Conservation (phyloP, 2,888 invertebrate species). For the Lasioglossum marginatum region DNA sequence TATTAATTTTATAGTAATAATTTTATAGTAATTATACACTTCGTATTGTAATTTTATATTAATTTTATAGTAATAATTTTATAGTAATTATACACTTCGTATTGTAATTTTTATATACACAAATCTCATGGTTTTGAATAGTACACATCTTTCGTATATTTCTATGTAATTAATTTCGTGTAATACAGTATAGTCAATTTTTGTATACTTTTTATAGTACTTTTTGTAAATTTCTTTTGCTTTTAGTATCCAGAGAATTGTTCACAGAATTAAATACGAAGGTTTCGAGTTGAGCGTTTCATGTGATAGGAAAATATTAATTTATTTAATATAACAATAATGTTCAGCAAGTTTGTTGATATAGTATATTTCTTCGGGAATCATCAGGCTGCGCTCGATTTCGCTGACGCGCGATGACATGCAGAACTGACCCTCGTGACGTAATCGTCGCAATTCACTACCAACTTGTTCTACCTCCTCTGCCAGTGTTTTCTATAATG, state of each 20-base stretch:
- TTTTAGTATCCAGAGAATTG: not conserved
- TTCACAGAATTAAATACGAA: not conserved
- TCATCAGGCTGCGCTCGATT: constrained; percentile 29
- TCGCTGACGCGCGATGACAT: constrained; percentile 69
- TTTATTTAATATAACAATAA: not conserved
- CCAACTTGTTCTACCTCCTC: constrained; percentile 10
- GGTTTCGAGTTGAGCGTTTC: not conserved
- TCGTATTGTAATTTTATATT: not conserved
- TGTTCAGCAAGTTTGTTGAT: not conserved
- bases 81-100: not conserved
- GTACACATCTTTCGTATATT: not conserved
- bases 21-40: no score
- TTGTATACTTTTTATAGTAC: not conserved
- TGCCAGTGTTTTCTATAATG: constrained; percentile 19
- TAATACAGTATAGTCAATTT: not conserved
- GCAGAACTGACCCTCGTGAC: constrained; percentile 65
- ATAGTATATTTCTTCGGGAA: constrained; percentile 13
- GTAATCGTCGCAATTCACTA: constrained; percentile 56
- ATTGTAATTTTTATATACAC: not conserved
- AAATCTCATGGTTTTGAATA: no score
- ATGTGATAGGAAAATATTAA: not conserved
- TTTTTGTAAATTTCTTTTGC: not conserved
- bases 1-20: no score
- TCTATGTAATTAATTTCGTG: not conserved
- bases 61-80: no score